Percentiles rank a stretch among this genome's conserved stretches.
phyloP scores from a whole-genome alignment of 2,888 invertebrate genomes.

The Eupithecia centaureata region DNA sequence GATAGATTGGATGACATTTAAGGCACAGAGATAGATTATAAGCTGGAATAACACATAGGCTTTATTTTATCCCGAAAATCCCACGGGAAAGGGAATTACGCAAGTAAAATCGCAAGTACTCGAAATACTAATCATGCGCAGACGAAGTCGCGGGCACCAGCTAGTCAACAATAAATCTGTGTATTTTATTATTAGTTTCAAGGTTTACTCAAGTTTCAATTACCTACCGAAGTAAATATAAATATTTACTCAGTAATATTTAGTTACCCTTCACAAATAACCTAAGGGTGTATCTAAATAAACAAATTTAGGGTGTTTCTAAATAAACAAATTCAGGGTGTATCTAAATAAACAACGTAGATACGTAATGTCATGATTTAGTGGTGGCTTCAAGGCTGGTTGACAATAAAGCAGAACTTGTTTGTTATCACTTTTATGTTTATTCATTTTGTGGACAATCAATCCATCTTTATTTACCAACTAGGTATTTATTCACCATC shows the following conservation, averaged over 20 bases:
- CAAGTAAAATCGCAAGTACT: too few relatives aligned
- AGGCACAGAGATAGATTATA: too few relatives aligned
- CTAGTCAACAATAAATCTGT: background rate
- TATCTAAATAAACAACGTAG: background rate
- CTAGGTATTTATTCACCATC: background rate
- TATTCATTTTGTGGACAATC: background rate
- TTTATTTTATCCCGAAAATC: too few relatives aligned
- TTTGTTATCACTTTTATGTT: background rate
- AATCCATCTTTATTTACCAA: background rate
- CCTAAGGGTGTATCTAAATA: background rate
- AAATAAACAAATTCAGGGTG: background rate
- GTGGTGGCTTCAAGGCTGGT: background rate
- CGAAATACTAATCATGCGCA: too few relatives aligned
- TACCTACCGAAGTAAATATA: slow-evolving; percentile 1
- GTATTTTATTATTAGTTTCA: slow-evolving; percentile 1
- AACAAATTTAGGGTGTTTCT: background rate
- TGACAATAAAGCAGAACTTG: background rate
- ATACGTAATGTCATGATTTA: background rate
- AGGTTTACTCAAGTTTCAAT: background rate
- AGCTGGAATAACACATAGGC: too few relatives aligned
- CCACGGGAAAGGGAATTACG: too few relatives aligned
- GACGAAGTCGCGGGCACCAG: too few relatives aligned
- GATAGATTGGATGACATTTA: too few relatives aligned
- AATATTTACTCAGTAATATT: background rate
- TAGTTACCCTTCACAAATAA: background rate